Conservation (phyloP, 2,888 invertebrate species). For the Leucoma salicis region DNA sequence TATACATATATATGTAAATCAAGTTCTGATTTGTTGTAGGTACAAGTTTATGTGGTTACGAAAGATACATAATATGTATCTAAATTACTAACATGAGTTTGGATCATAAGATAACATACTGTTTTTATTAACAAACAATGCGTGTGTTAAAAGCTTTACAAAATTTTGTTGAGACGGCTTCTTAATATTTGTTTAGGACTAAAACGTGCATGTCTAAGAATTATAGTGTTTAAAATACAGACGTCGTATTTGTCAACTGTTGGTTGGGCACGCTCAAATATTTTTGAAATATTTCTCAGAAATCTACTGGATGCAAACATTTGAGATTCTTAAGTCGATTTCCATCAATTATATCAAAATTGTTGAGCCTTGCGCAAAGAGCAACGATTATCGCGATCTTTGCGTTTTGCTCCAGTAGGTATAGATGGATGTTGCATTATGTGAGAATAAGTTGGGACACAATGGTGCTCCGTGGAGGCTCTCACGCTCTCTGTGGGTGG, state of each 20-base stretch:
- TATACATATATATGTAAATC: too few relatives aligned
- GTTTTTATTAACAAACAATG: slow-evolving; percentile 21
- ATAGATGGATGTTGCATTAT: slow-evolving; percentile 55
- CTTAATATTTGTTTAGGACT: slow-evolving; percentile 38
- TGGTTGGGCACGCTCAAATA: slow-evolving; percentile 32
- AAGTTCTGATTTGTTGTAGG: too few relatives aligned
- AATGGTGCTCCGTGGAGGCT: slow-evolving; percentile 48
- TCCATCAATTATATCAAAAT: slow-evolving; percentile 31
- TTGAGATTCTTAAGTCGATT: slow-evolving; percentile 13
- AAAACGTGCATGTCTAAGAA: slow-evolving; percentile 34
- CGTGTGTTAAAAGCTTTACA: slow-evolving; percentile 20
- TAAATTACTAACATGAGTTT: too few relatives aligned
- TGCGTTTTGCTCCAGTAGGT: slow-evolving; percentile 53
- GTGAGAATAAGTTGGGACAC: slow-evolving; percentile 68
- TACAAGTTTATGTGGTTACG: too few relatives aligned
- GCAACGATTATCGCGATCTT: slow-evolving; percentile 51
- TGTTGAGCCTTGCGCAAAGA: slow-evolving; percentile 44
- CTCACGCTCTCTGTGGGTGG: slow-evolving; percentile 69
- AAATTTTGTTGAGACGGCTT: slow-evolving; percentile 23
- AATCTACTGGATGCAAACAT: slow-evolving; percentile 26
- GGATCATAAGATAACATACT: slow-evolving; percentile 12
- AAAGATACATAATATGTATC: too few relatives aligned
- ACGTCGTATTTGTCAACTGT: slow-evolving; percentile 32
- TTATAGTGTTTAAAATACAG: slow-evolving; percentile 28
- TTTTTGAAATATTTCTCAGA: slow-evolving; percentile 24